Evolutionary conservation across 2,797 vertebrate species (phyloP).

Genomic region (Tolypeutes matacus): DNA sequence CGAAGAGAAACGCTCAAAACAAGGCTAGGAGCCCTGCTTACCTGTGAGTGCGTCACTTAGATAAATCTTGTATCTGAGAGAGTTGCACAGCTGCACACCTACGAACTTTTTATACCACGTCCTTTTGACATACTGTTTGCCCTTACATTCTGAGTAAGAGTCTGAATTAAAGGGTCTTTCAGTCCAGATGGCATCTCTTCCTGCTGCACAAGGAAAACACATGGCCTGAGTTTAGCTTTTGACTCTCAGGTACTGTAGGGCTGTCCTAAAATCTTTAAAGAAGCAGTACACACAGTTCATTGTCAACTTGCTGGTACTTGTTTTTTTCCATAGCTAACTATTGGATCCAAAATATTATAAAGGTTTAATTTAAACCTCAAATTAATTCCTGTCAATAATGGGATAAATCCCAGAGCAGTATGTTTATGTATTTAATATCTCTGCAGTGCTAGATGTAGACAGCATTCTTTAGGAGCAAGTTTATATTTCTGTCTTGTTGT

Average conservation of each 20-base stretch:
- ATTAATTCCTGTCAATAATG: neutral
- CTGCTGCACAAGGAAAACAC: conserved; percentile 87
- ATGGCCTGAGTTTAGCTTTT: conserved; percentile 30
- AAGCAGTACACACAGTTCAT: conserved; percentile 31
- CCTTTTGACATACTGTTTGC: conserved; percentile 96
- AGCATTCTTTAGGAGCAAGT: conserved; percentile 1
- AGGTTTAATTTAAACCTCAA: neutral
- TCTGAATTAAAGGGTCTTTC: conserved; percentile 96
- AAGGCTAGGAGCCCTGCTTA: conserved; percentile 85
- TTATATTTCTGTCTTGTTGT: neutral
- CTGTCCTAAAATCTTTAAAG: conserved; percentile 23
- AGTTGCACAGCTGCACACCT: conserved; percentile 98
- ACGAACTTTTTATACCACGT: conserved; percentile 99
- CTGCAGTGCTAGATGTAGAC: neutral
- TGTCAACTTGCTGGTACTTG: neutral
- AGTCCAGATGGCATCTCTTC: conserved; percentile 99
- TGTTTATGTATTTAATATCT: neutral
- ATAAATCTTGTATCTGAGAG: conserved; percentile 99
- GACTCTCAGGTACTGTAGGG: neutral
- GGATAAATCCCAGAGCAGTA: neutral
- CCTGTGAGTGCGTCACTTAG: conserved; percentile 97
- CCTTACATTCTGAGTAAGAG: conserved; percentile 95
- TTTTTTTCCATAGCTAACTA: neutral
- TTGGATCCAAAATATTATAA: neutral
- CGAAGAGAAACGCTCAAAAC: neutral